Conservation (phyloP, 2,113 vertebrate species). For the Hippocampus comes region DNA sequence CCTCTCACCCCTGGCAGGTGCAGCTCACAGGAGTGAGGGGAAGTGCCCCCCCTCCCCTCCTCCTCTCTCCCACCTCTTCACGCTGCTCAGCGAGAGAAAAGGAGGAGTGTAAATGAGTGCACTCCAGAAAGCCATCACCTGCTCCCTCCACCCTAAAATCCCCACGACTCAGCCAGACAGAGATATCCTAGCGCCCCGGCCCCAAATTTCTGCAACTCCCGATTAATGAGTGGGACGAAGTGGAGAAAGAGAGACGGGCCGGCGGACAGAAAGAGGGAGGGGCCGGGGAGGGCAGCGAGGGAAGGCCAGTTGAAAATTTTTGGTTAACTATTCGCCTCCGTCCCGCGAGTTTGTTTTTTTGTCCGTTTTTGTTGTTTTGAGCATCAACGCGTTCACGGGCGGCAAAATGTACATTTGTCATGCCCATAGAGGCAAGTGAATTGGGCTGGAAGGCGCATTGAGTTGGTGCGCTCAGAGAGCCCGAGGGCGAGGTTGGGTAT, state of each 20-base stretch:
- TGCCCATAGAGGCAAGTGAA: slow-evolving; percentile 69
- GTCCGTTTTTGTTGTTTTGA: slow-evolving; percentile 49
- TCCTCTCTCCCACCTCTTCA: slow-evolving; percentile 76
- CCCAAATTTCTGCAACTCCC: slow-evolving; percentile 41
- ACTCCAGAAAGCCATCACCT: slow-evolving; percentile 77
- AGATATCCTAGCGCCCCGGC: slow-evolving; percentile 50
- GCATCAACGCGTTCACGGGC: slow-evolving; percentile 56
- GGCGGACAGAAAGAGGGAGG: slow-evolving; percentile 3
- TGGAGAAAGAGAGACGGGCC: slow-evolving; percentile 2
- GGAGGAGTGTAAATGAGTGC: slow-evolving; percentile 78
- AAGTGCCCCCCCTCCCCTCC: slow-evolving; percentile 71
- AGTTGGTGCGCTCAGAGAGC: slow-evolving; percentile 61
- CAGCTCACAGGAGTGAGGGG: slow-evolving; percentile 71
- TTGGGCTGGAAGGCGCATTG: slow-evolving; percentile 59
- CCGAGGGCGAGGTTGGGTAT: slow-evolving; percentile 66
- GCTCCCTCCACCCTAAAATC: slow-evolving; percentile 70
- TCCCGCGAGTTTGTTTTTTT: slow-evolving; percentile 42
- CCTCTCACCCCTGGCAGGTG: slow-evolving; percentile 71
- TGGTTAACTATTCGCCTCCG: slow-evolving; percentile 36
- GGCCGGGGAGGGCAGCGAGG: slow-evolving; percentile 1
- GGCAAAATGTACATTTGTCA: slow-evolving; percentile 74
- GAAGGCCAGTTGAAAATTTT: slow-evolving; percentile 31
- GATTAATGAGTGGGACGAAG: slow-evolving; percentile 22
- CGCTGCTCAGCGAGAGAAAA: slow-evolving; percentile 76
- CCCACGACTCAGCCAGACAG: slow-evolving; percentile 54